phyloP scores from a whole-genome alignment of 2,113 vertebrate genomes.

The Lampris megalopsis region DNA sequence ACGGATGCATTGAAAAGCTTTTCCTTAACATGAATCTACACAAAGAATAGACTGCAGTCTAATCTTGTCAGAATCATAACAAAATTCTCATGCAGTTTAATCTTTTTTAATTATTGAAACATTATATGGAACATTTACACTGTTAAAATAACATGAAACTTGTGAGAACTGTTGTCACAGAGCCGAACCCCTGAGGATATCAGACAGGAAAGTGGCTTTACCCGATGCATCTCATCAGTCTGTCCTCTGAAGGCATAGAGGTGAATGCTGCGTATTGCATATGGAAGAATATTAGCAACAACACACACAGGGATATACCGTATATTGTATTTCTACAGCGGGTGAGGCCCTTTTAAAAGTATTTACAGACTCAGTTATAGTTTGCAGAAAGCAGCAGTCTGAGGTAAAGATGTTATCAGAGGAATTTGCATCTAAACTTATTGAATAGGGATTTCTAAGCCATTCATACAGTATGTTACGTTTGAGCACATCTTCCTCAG shows the following conservation, averaged over 20 bases:
- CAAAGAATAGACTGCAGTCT: conserved; percentile 1
- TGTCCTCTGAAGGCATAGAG: conserved; percentile 67
- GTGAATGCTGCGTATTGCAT: conserved; percentile 51
- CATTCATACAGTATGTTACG: conserved; percentile 15
- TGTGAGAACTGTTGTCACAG: conserved; percentile 34
- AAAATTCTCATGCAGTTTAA: neutral
- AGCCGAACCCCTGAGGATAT: conserved; percentile 62
- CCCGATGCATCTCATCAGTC: conserved; percentile 4
- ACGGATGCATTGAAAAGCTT: neutral
- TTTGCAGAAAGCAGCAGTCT: neutral
- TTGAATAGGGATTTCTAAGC: conserved; percentile 39
- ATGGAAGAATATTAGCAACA: conserved; percentile 21
- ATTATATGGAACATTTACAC: conserved; percentile 30
- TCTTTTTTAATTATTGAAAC: conserved; percentile 32
- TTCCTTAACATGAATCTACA: neutral
- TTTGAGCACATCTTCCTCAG: conserved; percentile 30
- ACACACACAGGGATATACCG: conserved; percentile 6
- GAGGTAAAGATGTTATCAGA: neutral
- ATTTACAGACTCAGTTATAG: neutral
- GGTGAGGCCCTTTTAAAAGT: conserved; percentile 20
- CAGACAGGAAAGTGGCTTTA: conserved; percentile 20
- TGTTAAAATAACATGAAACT: conserved; percentile 38
- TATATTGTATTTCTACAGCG: neutral
- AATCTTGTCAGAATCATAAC: neutral
- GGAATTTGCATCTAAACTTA: conserved; percentile 29